phyloP scores from a whole-genome alignment of 2,888 invertebrate genomes.

The Hydroisotoma schaefferi region DNA sequence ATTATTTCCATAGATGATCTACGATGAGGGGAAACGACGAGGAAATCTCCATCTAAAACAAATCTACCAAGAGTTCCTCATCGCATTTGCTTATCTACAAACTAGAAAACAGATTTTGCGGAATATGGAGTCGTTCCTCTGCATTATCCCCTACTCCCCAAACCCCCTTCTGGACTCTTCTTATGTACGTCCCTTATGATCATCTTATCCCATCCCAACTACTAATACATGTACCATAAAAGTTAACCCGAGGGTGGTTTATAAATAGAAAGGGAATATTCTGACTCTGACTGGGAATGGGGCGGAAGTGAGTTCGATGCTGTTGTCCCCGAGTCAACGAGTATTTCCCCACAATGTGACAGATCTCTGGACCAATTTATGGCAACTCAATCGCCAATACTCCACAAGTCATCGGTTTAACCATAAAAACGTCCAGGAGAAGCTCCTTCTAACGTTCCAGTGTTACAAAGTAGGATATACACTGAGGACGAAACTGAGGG shows the following conservation, averaged over 20 bases:
- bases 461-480: constrained; percentile 66
- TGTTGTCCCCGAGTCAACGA: constrained; percentile 77
- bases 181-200: background rate
- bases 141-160: constrained; percentile 42
- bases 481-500: too few species aligned
- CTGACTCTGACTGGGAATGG: constrained; percentile 30
- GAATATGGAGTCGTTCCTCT: constrained; percentile 43
- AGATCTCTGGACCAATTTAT: constrained; percentile 44
- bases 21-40: constrained; percentile 35
- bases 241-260: too few species aligned
- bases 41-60: constrained; percentile 61
- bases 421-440: constrained; percentile 69
- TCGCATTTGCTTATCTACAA: constrained; percentile 68
- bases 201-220: too few species aligned
- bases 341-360: constrained; percentile 58
- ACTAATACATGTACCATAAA: too few species aligned
- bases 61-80: constrained; percentile 75
- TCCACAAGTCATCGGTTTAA: constrained; percentile 34
- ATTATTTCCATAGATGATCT: constrained; percentile 37
- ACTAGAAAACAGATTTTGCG: constrained; percentile 58
- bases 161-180: constrained; percentile 3
- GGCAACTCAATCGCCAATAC: constrained; percentile 36
- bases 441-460: constrained; percentile 72
- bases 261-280: constrained; percentile 19
- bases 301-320: constrained; percentile 61